Evolutionary conservation across 2,888 invertebrate genomes (phyloP).

Genomic region (Lasioglossum vierecki): DNA sequence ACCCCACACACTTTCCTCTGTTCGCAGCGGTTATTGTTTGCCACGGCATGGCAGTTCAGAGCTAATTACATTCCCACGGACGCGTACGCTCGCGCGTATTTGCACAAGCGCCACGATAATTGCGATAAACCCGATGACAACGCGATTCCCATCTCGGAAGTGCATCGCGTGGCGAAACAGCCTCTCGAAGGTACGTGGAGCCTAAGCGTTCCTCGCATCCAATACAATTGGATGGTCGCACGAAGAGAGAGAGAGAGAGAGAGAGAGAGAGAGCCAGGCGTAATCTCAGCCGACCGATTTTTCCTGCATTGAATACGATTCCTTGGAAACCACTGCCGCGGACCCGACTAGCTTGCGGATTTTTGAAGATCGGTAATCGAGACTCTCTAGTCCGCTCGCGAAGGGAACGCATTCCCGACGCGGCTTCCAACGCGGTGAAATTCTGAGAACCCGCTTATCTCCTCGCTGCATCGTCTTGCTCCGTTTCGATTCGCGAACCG

Average conservation of each 20-base stretch:
- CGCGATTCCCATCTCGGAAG: conserved; percentile 70
- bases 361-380: conserved; percentile 69
- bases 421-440: conserved; percentile 38
- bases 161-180: conserved; percentile 45
- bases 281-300: conserved; percentile 58
- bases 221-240: conserved; percentile 51
- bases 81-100: conserved; percentile 35
- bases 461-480: conserved; percentile 50
- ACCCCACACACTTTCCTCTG: conserved; percentile 32
- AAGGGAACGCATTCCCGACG: conserved; percentile 47
- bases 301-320: conserved; percentile 55
- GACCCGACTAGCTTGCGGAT: conserved; percentile 42
- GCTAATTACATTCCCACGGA: conserved; percentile 62
- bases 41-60: conserved; percentile 9
- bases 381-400: conserved; percentile 28
- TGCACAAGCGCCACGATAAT: conserved; percentile 63
- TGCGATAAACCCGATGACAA: conserved; percentile 72
- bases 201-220: conserved; percentile 27
- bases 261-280: conserved; percentile 19
- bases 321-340: conserved; percentile 47
- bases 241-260: not conserved
- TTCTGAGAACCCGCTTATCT: conserved; percentile 65
- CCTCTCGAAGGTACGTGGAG: not conserved
- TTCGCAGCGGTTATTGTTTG: conserved; percentile 39
- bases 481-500: conserved; percentile 48